A percentile compares a stretch with the other conserved stretches of the same genome.
phyloP scores from a whole-genome alignment of 92 coral and sea anemone species.

The Bergia puertoricense region DNA sequence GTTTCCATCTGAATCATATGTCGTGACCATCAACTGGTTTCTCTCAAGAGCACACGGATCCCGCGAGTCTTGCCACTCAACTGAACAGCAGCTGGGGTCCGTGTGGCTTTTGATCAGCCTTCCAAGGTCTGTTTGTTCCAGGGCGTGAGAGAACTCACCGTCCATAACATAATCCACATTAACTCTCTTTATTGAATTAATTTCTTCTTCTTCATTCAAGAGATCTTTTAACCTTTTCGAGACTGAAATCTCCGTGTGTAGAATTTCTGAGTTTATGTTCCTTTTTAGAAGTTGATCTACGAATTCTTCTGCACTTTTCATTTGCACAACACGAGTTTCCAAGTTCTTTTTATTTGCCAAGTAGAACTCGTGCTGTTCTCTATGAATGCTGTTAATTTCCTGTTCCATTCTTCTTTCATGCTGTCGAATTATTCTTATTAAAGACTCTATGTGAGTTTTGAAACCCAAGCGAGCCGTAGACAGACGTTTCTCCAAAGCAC shows the following conservation, averaged over 20 bases:
- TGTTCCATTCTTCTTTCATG: slow-evolving; percentile 69
- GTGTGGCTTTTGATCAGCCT: slow-evolving; percentile 64
- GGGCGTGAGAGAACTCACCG: slow-evolving; percentile 47
- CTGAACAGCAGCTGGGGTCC: slow-evolving; percentile 56
- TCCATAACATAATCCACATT: slow-evolving; percentile 73
- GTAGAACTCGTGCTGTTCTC: slow-evolving; percentile 60
- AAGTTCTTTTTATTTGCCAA: slow-evolving; percentile 54
- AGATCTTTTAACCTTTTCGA: slow-evolving; percentile 57
- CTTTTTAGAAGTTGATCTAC: slow-evolving; percentile 66
- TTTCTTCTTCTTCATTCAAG: slow-evolving; percentile 46
- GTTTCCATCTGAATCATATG: slow-evolving; percentile 77
- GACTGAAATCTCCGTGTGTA: slow-evolving; percentile 61
- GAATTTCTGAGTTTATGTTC: slow-evolving; percentile 67
- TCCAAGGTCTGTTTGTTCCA: slow-evolving; percentile 68
- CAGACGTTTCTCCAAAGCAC: slow-evolving; percentile 11
- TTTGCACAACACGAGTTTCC: slow-evolving; percentile 60
- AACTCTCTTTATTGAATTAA: slow-evolving; percentile 26
- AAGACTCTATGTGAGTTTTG: slow-evolving; percentile 46
- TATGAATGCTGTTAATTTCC: slow-evolving; percentile 65
- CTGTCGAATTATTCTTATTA: slow-evolving; percentile 59
- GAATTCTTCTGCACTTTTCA: slow-evolving; percentile 60
- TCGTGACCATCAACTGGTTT: slow-evolving; percentile 64
- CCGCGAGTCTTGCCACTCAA: slow-evolving; percentile 52
- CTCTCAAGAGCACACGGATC: slow-evolving; percentile 68
- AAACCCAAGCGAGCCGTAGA: slow-evolving; percentile 32